Conservation (phyloP, 2,113 vertebrate species). For the Ovibos moschatus region DNA sequence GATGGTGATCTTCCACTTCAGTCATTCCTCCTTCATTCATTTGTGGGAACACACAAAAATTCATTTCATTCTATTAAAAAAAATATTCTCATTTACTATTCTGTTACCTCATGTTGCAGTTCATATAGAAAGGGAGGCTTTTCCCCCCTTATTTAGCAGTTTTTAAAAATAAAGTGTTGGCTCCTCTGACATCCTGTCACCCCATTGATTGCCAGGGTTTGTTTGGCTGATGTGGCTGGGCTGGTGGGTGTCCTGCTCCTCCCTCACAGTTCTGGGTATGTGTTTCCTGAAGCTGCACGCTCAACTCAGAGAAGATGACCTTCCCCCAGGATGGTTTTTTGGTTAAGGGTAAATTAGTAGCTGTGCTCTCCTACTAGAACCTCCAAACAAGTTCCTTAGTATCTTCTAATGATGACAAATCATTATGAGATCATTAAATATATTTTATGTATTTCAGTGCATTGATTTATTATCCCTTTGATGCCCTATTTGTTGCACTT, state of each 20-base stretch:
- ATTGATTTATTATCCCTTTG: neutral
- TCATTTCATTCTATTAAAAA: neutral
- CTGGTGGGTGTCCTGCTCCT: neutral
- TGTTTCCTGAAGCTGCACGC: neutral
- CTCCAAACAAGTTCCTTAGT: neutral
- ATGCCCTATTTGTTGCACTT: neutral
- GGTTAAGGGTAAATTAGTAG: neutral
- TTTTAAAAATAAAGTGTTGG: neutral
- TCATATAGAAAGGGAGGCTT: neutral
- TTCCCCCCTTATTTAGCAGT: neutral
- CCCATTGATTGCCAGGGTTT: neutral
- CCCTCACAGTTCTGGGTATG: neutral
- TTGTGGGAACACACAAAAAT: neutral
- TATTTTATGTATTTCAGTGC: neutral
- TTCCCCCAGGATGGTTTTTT: neutral
- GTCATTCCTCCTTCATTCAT: neutral
- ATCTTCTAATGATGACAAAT: neutral
- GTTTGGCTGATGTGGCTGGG: neutral
- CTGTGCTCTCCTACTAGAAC: neutral
- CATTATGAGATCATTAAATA: neutral
- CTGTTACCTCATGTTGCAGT: neutral
- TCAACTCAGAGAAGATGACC: neutral
- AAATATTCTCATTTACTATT: neutral
- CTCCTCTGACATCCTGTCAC: neutral
- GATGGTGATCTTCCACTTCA: neutral